Conservation (phyloP, 37 sponge, comb jelly and placozoan genomes). For the Cladorhizidae sp. region DNA sequence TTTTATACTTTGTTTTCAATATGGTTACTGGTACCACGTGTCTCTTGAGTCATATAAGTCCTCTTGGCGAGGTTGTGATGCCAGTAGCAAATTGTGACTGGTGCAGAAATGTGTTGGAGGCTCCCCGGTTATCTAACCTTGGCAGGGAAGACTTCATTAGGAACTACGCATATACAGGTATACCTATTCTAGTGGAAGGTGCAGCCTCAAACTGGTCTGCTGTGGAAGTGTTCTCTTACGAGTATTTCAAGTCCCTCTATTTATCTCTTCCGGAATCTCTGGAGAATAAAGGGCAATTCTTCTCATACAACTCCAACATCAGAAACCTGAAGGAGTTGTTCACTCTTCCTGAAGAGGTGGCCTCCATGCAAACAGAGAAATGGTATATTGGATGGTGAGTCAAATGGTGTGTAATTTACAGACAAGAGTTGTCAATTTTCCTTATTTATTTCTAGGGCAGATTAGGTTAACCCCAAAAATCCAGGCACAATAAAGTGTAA, state of each 20-base stretch:
- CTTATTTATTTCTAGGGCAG: too few relatives aligned
- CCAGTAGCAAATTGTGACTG: slow-evolving; percentile 26
- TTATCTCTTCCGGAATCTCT: slow-evolving; percentile 43
- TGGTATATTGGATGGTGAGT: slow-evolving; percentile 97
- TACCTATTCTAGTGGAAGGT: slow-evolving; percentile 72
- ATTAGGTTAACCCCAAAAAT: too few relatives aligned
- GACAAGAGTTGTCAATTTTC: too few relatives aligned
- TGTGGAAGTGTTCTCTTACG: slow-evolving; percentile 51
- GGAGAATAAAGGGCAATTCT: slow-evolving; percentile 66
- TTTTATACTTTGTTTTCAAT: not conserved
- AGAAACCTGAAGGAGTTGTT: slow-evolving; percentile 65
- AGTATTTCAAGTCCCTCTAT: slow-evolving; percentile 76
- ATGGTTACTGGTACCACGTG: slow-evolving; percentile 19
- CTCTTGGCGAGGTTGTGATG: slow-evolving; percentile 25
- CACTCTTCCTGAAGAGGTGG: slow-evolving; percentile 47
- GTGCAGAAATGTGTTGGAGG: slow-evolving; percentile 39
- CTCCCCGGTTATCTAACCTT: slow-evolving; percentile 39
- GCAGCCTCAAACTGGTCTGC: slow-evolving; percentile 74
- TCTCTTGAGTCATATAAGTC: slow-evolving; percentile 24
- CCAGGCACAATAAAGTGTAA: too few relatives aligned
- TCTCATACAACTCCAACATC: slow-evolving; percentile 74
- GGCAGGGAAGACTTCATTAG: slow-evolving; percentile 50
- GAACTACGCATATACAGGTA: slow-evolving; percentile 43
- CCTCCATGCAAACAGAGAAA: slow-evolving; percentile 42
- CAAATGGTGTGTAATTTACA: too few relatives aligned